Evolutionary conservation across 2,888 invertebrate species (phyloP).

Genomic region (Theretra japonica): DNA sequence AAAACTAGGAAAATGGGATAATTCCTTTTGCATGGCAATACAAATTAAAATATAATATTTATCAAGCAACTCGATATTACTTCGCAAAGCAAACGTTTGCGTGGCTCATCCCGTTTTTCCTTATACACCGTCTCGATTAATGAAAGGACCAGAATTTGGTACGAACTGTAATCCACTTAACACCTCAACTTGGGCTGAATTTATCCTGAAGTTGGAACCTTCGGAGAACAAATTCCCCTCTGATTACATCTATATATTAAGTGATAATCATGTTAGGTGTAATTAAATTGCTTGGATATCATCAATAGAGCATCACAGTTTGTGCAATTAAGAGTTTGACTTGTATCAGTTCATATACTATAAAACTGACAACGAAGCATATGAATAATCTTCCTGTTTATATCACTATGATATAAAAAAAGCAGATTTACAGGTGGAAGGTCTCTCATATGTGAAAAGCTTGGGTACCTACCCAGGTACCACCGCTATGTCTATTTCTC

Average conservation of each 20-base stretch:
- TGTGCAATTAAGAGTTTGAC: too few species aligned
- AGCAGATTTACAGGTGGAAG: too few species aligned
- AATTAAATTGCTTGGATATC: not conserved
- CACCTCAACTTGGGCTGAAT: conserved; percentile 59
- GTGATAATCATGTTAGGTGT: conserved; percentile 49
- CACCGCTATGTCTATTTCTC: too few species aligned
- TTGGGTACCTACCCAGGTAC: too few species aligned
- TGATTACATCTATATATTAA: conserved; percentile 63
- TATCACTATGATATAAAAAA: too few species aligned
- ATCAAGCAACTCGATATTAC: conserved; percentile 26
- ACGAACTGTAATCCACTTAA: conserved; percentile 66
- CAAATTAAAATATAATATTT: conserved; percentile 16
- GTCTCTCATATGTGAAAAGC: too few species aligned
- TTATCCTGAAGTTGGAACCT: conserved; percentile 55
- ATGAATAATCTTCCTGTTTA: too few species aligned
- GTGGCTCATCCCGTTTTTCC: conserved; percentile 38
- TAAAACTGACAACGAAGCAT: too few species aligned
- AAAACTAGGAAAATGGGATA: too few species aligned
- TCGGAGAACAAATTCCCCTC: conserved; percentile 54
- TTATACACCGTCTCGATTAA: conserved; percentile 52
- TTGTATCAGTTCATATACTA: too few species aligned
- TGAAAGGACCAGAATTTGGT: conserved; percentile 54
- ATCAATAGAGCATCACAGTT: too few species aligned
- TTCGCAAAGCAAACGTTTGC: conserved; percentile 21
- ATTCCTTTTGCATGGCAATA: too few species aligned